phyloP scores from a whole-genome alignment of 2,113 vertebrate species.

The Sebastes schlegelii region DNA sequence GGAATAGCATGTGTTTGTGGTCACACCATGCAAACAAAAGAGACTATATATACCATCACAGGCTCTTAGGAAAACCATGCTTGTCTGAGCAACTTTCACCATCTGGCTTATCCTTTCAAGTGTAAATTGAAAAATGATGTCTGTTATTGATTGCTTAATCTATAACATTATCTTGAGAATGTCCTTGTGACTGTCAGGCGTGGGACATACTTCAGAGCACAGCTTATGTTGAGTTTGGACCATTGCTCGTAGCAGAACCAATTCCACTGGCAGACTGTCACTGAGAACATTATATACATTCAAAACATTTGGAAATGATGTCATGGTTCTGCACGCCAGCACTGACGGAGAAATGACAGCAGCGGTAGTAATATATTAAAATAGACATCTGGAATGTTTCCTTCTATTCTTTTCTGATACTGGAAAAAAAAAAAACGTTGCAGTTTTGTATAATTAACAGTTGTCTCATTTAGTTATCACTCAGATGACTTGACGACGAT shows the following conservation, averaged over 20 bases:
- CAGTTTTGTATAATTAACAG: conserved; percentile 26
- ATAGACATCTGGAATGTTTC: conserved; percentile 32
- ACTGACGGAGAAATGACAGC: conserved; percentile 56
- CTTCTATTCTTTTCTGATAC: conserved; percentile 13
- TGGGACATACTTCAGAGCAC: conserved; percentile 55
- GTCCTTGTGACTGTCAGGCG: conserved; percentile 39
- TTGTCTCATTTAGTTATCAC: conserved; percentile 40
- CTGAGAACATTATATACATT: conserved; percentile 60
- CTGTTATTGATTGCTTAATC: conserved; percentile 71
- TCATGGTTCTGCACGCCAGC: conserved; percentile 54
- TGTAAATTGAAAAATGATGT: conserved; percentile 56
- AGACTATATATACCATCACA: conserved; percentile 11
- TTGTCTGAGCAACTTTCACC: conserved; percentile 53
- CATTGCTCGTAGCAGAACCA: conserved; percentile 39
- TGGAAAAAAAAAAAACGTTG: not conserved
- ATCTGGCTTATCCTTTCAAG: conserved; percentile 69
- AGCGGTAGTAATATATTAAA: conserved; percentile 33
- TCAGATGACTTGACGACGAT: not conserved
- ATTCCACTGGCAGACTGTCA: conserved; percentile 51
- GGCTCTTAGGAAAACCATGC: conserved; percentile 39
- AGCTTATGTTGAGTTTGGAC: conserved; percentile 41
- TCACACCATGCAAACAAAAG: conserved; percentile 59
- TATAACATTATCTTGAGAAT: conserved; percentile 60
- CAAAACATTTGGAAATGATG: conserved; percentile 67
- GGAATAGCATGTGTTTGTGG: conserved; percentile 74